Conservation (phyloP, 1,140 invertebrate genomes). For the Aphidius gifuensis region DNA sequence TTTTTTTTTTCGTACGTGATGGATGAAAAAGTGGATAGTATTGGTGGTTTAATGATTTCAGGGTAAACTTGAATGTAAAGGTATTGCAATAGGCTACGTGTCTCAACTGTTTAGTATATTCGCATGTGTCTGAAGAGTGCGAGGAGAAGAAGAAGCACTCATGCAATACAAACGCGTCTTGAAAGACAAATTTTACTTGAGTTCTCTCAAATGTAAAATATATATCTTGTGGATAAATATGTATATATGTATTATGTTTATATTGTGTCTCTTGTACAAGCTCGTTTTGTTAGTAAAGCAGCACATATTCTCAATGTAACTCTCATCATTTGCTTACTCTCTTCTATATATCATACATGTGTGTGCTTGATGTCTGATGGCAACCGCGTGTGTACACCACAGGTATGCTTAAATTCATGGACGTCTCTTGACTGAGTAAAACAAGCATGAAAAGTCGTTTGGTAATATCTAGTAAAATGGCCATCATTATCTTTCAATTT, state of each 20-base stretch:
- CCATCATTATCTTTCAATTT: no score
- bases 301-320: no score
- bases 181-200: constrained; percentile 33
- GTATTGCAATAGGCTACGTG: constrained; percentile 21
- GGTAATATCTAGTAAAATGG: no score
- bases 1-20: neutral
- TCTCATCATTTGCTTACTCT: constrained; percentile 9
- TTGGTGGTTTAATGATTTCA: constrained; percentile 10
- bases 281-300: constrained; percentile 20
- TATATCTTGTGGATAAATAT: no score
- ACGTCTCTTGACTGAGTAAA: neutral
- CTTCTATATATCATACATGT: neutral
- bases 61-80: constrained; percentile 2
- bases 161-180: constrained; percentile 33
- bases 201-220: constrained; percentile 31
- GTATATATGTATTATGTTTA: no score
- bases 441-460: no score
- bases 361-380: no score
- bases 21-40: constrained; percentile 13
- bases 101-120: constrained; percentile 8
- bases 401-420: no score
- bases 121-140: constrained; percentile 16
- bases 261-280: constrained; percentile 20
- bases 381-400: no score
- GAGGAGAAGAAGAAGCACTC: constrained; percentile 16